phyloP scores from a whole-genome alignment of 2,888 invertebrate species.

The Brassicogethes aeneus region DNA sequence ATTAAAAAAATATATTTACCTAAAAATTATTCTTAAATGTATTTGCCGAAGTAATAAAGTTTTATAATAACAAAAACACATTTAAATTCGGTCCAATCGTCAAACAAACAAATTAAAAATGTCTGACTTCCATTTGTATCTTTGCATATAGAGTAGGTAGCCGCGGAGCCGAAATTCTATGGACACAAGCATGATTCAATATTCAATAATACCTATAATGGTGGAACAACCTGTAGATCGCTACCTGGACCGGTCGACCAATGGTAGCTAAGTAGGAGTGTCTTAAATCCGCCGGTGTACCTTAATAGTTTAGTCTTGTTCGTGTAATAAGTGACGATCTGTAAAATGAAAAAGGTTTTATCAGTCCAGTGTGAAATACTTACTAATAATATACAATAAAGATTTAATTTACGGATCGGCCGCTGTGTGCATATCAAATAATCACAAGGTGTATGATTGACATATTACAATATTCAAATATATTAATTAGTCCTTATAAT shows the following conservation, averaged over 20 bases:
- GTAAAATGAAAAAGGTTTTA: constrained; percentile 37
- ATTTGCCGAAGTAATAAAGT: no score
- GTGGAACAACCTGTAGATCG: constrained; percentile 15
- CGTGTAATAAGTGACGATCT: constrained; percentile 37
- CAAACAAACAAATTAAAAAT: neutral
- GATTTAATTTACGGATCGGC: constrained; percentile 39
- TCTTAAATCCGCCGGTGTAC: constrained; percentile 28
- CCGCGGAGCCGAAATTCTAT: neutral
- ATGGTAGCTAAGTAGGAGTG: constrained; percentile 26
- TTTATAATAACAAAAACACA: no score
- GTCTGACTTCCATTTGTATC: neutral
- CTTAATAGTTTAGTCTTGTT: constrained; percentile 33
- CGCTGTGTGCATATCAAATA: constrained; percentile 34
- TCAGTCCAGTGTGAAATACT: constrained; percentile 42
- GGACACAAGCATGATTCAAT: neutral
- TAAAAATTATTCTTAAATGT: no score
- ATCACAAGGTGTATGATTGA: constrained; percentile 33
- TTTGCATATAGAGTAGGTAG: neutral
- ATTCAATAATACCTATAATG: neutral
- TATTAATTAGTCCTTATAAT: constrained; percentile 12
- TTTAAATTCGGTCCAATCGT: no score
- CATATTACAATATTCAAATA: constrained; percentile 20
- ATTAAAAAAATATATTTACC: no score
- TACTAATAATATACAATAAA: constrained; percentile 41
- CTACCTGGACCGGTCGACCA: constrained; percentile 29